These are phyloP conservation scores for Caenorhabditis inopinata DNA, from an alignment of 1,140 invertebrate species.

Conservation along the genomic window DNA sequence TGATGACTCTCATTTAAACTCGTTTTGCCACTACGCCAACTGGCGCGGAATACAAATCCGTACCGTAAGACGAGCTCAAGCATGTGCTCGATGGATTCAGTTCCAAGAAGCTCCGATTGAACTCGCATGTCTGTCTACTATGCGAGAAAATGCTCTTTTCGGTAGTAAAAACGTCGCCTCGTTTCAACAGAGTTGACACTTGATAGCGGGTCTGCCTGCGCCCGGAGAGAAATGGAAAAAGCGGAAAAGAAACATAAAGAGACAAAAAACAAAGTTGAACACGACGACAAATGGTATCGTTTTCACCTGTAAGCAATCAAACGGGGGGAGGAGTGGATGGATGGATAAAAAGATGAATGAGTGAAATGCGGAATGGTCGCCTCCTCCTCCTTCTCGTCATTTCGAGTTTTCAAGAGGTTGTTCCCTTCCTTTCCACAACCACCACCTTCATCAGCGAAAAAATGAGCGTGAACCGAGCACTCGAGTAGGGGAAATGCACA, in stretches of 20 bases:
- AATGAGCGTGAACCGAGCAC: slow-evolving; percentile 16
- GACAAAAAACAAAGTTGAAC: no score
- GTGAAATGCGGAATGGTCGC: background rate
- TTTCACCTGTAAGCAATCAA: no score
- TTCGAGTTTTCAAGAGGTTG: background rate
- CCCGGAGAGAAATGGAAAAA: background rate
- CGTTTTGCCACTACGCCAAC: no score
- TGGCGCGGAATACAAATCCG: no score
- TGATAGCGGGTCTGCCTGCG: background rate
- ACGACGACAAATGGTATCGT: no score
- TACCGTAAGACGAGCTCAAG: no score
- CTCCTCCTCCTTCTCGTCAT: background rate
- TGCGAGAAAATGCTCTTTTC: no score
- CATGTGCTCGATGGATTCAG: background rate
- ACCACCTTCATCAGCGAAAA: background rate
- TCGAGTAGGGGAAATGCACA: background rate
- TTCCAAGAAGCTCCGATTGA: slow-evolving; percentile 6
- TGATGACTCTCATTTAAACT: no score
- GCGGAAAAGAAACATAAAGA: background rate
- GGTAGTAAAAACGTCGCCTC: background rate
- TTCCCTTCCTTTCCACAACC: background rate
- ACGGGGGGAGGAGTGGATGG: no score
- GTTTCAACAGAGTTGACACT: background rate
- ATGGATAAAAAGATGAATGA: background rate
- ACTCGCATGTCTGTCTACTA: no score